Percentiles rank a stretch among this genome's conserved stretches.
phyloP scores from a whole-genome alignment of 1,140 invertebrate genomes.

The fruit fly (Drosophila melanogaster) region Release_6_plus_ISO1_MT NT_037436.4:7403501-7404000 shows the following conservation, averaged over 20 bases:
- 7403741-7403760: background rate
- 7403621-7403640: background rate
- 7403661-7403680: no score
- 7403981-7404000: conserved; percentile 38
- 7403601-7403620: conserved; percentile 81
- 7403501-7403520: conserved; percentile 39
- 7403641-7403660: no score
- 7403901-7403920: conserved; percentile 47
- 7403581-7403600: conserved; percentile 47
- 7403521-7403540: conserved; percentile 73
- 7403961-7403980: conserved; percentile 47
- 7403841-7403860: conserved; percentile 51
- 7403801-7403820: background rate
- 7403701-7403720: background rate
- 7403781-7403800: background rate
- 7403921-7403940: conserved; percentile 47
- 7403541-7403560: conserved; percentile 55
- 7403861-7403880: conserved; percentile 60
- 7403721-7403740: background rate
- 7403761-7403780: background rate
- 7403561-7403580: conserved; percentile 65
- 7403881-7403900: conserved; percentile 51
- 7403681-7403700: no score
- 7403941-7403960: conserved; percentile 43
- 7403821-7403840: conserved; percentile 68